Conservation (phyloP, 2,888 invertebrate genomes). For the Proisotoma minuta region DNA sequence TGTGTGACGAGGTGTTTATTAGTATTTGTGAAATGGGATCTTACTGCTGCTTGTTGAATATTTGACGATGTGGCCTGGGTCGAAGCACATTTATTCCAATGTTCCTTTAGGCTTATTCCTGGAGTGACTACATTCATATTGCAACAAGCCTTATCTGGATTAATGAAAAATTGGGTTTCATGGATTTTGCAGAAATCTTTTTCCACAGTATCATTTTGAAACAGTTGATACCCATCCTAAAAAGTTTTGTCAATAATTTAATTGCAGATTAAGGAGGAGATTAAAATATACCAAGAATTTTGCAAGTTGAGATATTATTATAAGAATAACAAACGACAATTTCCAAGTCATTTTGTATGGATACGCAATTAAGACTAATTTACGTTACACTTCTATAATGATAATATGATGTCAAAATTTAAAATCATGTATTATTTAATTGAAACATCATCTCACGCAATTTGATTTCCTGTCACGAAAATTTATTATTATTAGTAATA, state of each 20-base stretch:
- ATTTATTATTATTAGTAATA: too few species aligned
- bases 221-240: neutral
- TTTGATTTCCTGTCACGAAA: too few species aligned
- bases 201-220: constrained; percentile 1
- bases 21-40: neutral
- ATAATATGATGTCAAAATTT: too few species aligned
- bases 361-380: too few species aligned
- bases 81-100: constrained; percentile 12
- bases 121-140: constrained; percentile 18
- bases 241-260: neutral
- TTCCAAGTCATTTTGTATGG: too few species aligned
- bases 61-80: neutral
- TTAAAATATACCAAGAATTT: too few species aligned
- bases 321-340: too few species aligned
- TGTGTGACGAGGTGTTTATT: neutral
- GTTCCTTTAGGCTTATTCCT: constrained; percentile 13
- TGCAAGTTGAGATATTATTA: too few species aligned
- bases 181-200: constrained; percentile 17
- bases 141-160: constrained; percentile 28
- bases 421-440: too few species aligned
- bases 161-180: constrained; percentile 25
- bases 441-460: too few species aligned
- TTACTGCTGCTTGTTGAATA: constrained; percentile 7
- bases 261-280: neutral
- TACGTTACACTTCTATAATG: too few species aligned